These are phyloP conservation scores for Portunus trituberculatus DNA, from an alignment of 1,140 invertebrate genomes.

Conservation along the genomic window DNA sequence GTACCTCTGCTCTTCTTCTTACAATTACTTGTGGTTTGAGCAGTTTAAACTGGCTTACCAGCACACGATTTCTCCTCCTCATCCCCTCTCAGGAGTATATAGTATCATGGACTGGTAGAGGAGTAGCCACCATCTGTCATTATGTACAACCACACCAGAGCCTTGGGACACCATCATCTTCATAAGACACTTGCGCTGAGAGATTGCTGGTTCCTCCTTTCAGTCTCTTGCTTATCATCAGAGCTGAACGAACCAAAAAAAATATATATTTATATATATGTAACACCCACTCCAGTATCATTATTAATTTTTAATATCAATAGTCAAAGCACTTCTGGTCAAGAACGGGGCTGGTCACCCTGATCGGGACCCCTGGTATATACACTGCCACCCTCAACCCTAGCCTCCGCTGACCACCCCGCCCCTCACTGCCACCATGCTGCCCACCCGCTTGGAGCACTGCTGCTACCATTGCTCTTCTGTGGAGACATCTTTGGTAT, in stretches of 20 bases:
- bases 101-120: conserved; percentile 68
- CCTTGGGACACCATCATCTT: conserved; percentile 64
- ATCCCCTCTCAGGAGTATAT: conserved; percentile 59
- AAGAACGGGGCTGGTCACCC: conserved; percentile 61
- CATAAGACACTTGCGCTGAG: conserved; percentile 74
- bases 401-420: conserved; percentile 51
- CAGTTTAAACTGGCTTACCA: conserved; percentile 64
- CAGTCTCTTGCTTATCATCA: conserved; percentile 68
- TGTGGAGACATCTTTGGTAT: conserved; percentile 73
- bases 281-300: conserved; percentile 12
- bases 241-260: conserved; percentile 71
- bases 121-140: conserved; percentile 60
- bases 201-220: conserved; percentile 73
- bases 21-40: conserved; percentile 70
- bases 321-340: conserved; percentile 76
- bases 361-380: conserved; percentile 65
- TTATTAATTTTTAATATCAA: conserved; percentile 60
- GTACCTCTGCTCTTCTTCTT: conserved; percentile 59
- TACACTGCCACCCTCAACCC: conserved; percentile 61
- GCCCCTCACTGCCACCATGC: conserved; percentile 22
- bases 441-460: conserved; percentile 26
- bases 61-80: conserved; percentile 55
- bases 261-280: conserved; percentile 56
- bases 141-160: conserved; percentile 68
- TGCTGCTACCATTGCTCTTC: conserved; percentile 56